Base-by-base conservation (phyloP, 2,888 invertebrate species). In the Prostheceraeus crozeri region DNA sequence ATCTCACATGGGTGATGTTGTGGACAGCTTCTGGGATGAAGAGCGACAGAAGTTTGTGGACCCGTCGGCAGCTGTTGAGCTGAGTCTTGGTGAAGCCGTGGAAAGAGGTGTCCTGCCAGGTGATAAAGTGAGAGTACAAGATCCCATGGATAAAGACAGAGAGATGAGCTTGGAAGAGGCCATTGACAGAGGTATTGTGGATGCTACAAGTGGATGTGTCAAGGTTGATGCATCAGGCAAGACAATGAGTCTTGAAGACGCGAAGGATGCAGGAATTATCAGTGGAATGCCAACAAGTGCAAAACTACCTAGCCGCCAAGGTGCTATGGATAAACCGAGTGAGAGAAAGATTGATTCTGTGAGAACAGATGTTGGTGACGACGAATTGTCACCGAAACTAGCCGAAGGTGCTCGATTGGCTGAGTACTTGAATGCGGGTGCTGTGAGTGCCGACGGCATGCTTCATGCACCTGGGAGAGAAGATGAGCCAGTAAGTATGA, bases 151-250 rank as follows among this genome's bases (percentile, higher is more conserved):
- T n/a, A n/a, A n/a, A n/a, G n/a, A n/a, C n/a, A 10, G 6, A 14
- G 40, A 40, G 19, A 40, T 40, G 40, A 16, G 16, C n/a, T 40
- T 40, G 19, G 16, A 40, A 40, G 40, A 40, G 19, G 40, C 40
- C n/a, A 40, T 40, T 14, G 40, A 4, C n/a, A 40, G 16, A 40
- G 40, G 40, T 16, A 40, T 40, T 16, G 19, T 40, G n/a, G 40
- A 40, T n/a, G 40, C 40, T 8, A 19, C n/a, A 40, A 14, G n/a
- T 10, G 19, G n/a, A n/a, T n/a, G 40, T 19, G 16, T 19, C n/a
- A 40, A 16, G 19, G n/a, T 8, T 14, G 40, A 40, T 40, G 40
- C 40, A 40, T n/a, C 6, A 40, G 10, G 19, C n/a, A 40, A 19
- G 40, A 40, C 8, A 40, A 40, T 4, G 40, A 8, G 40, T 40